A percentile compares a stretch with the other conserved stretches of the same genome.
Conservation (phyloP, 2,113 vertebrate genomes). For the Callipepla squamata region DNA sequence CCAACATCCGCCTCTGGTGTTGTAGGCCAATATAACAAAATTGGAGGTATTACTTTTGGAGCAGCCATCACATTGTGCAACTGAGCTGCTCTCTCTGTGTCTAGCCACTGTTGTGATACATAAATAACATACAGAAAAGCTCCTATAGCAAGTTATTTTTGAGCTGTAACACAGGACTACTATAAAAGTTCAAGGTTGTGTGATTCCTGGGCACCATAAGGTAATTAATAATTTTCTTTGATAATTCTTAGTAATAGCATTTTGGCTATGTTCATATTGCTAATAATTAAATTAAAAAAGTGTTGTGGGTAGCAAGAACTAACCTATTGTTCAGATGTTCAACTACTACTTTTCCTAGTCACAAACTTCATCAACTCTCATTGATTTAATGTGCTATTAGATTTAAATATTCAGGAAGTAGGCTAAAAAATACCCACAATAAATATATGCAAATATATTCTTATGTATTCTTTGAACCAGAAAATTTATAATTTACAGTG, state of each 20-base stretch:
- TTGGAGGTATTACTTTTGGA: too few species aligned
- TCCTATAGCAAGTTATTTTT: not conserved
- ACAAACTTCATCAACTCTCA: not conserved
- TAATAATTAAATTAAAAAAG: not conserved
- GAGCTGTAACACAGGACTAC: not conserved
- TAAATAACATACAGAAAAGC: not conserved
- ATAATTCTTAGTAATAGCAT: not conserved
- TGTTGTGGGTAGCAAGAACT: not conserved
- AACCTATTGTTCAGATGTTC: not conserved
- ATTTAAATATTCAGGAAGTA: not conserved
- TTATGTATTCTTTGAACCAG: not conserved
- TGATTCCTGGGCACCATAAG: not conserved
- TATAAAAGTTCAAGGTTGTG: not conserved
- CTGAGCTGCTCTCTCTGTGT: not conserved
- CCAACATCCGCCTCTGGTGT: too few species aligned
- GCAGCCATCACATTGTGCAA: not conserved
- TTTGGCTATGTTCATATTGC: not conserved
- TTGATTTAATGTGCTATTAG: not conserved
- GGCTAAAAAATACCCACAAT: not conserved
- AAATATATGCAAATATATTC: not conserved
- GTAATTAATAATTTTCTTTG: not conserved
- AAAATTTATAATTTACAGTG: not conserved
- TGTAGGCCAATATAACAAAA: too few species aligned
- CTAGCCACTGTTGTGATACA: not conserved
- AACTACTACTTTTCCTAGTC: not conserved